These are phyloP conservation scores for Pseudoatta argentina DNA, from an alignment of 1,140 invertebrate genomes.

Conservation along the genomic window DNA sequence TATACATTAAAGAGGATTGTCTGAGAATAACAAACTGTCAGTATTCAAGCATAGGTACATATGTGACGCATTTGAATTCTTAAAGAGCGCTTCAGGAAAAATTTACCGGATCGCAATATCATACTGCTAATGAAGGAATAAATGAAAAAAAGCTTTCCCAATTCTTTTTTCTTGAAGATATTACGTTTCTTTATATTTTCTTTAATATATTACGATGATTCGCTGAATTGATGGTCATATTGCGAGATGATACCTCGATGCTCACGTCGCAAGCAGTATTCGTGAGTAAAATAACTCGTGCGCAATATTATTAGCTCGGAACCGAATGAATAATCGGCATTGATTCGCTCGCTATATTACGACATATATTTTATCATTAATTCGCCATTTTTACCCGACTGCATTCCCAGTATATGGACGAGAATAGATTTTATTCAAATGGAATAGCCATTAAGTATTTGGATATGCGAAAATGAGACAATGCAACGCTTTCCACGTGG, in stretches of 20 bases:
- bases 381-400: not conserved
- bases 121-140: not conserved
- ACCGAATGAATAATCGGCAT: not conserved
- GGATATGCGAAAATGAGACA: not conserved
- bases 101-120: not conserved
- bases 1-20: not conserved
- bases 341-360: not conserved
- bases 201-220: slow-evolving; percentile 6
- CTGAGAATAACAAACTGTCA: not conserved
- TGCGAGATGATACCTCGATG: not conserved
- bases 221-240: slow-evolving; percentile 28
- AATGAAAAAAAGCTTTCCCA: not conserved
- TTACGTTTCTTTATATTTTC: too few relatives aligned
- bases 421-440: slow-evolving; percentile 1
- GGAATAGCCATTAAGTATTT: slow-evolving; percentile 3
- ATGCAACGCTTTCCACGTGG: not conserved
- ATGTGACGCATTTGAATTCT: slow-evolving; percentile 1
- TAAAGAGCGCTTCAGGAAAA: not conserved
- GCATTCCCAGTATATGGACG: not conserved
- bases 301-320: not conserved
- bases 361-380: slow-evolving; percentile 27
- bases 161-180: not conserved
- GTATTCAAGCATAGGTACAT: not conserved
- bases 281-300: slow-evolving; percentile 24
- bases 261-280: not conserved